A percentile compares a stretch with the other conserved stretches of the same genome.
Conservation (phyloP, 2,797 vertebrate genomes). For the Sebastiscus tertius region DNA sequence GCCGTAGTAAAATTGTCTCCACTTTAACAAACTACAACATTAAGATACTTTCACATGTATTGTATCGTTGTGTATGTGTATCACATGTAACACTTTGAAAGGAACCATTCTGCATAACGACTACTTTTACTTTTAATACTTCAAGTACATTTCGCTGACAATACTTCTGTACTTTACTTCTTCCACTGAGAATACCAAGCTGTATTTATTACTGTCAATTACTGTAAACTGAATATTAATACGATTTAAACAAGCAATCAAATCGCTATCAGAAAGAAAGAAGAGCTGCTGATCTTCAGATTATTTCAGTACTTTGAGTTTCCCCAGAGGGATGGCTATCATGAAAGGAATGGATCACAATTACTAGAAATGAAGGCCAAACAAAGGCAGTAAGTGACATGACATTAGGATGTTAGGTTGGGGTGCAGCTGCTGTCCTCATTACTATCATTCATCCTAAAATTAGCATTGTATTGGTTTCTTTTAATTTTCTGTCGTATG, state of each 20-base stretch:
- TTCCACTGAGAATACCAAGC: background rate
- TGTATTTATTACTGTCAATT: background rate
- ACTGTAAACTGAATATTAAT: background rate
- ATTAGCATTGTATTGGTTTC: background rate
- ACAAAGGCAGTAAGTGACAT: background rate
- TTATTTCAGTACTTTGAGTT: background rate
- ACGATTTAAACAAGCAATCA: background rate
- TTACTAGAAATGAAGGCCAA: background rate
- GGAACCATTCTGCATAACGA: background rate
- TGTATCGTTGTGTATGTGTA: too few species aligned
- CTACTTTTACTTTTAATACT: too few species aligned
- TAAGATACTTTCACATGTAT: too few species aligned
- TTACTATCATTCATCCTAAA: background rate
- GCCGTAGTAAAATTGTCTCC: background rate
- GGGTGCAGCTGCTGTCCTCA: background rate
- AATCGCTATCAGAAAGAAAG: background rate
- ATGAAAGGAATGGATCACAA: background rate
- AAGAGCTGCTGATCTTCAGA: background rate
- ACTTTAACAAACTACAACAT: background rate
- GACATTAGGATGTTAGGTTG: background rate
- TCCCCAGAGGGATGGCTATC: background rate
- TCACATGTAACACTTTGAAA: background rate
- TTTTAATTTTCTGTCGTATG: background rate
- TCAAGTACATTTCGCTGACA: too few species aligned
- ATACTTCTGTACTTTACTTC: too few species aligned